Conservation (phyloP, 2,888 invertebrate genomes). For the Teleiodes luculella region DNA sequence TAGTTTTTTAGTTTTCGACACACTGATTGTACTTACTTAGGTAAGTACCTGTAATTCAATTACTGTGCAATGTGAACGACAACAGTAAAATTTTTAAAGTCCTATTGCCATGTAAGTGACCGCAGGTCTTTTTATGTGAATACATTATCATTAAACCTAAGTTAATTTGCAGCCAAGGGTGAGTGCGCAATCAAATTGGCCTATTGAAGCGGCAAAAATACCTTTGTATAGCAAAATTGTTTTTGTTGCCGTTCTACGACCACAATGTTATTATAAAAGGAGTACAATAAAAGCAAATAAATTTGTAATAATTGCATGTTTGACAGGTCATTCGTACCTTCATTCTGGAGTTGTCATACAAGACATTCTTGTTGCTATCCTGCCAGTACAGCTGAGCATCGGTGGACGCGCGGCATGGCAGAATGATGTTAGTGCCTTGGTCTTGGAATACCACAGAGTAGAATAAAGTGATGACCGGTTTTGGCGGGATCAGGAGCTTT, state of each 20-base stretch:
- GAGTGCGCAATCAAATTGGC: background rate
- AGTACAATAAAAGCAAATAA: no score
- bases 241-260: no score
- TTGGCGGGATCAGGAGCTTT: conserved; percentile 60
- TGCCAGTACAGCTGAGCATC: conserved; percentile 83
- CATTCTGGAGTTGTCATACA: conserved; percentile 69
- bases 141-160: no score
- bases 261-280: background rate
- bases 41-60: no score
- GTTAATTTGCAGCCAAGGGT: background rate
- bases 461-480: conserved; percentile 74
- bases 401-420: conserved; percentile 86
- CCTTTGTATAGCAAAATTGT: no score
- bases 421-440: conserved; percentile 79
- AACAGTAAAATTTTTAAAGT: no score
- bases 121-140: no score
- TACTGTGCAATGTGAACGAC: no score
- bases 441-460: conserved; percentile 76
- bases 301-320: background rate
- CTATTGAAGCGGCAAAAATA: no score
- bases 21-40: no score
- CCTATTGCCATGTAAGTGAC: no score
- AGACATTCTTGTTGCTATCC: conserved; percentile 75
- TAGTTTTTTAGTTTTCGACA: no score
- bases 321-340: conserved; percentile 52